These are phyloP conservation scores for Coelopa frigida DNA, from an alignment of 1,140 invertebrate genomes.

Conservation along the genomic window DNA sequence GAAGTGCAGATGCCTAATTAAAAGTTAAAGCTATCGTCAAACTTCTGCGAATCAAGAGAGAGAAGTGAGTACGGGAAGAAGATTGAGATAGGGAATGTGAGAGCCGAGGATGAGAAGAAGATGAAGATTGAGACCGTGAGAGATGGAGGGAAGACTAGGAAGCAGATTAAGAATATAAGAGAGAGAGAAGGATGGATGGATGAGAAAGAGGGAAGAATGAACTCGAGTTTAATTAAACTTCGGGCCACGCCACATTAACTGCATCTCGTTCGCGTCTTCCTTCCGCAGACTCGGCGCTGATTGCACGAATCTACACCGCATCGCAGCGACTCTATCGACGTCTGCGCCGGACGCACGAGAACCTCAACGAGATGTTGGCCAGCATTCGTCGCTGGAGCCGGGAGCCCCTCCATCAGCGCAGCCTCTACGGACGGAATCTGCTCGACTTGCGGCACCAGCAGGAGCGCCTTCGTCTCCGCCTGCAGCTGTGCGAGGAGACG, in stretches of 20 bases:
- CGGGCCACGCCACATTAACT: background rate
- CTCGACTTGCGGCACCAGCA: slow-evolving; percentile 52
- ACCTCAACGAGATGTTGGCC: slow-evolving; percentile 39
- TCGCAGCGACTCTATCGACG: slow-evolving; percentile 47
- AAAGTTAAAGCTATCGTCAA: no score
- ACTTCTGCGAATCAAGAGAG: no score
- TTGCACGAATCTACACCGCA: slow-evolving; percentile 28
- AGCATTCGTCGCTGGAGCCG: slow-evolving; percentile 54
- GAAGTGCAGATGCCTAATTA: no score
- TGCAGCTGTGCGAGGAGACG: slow-evolving; percentile 46
- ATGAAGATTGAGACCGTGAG: no score
- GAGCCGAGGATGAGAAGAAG: no score
- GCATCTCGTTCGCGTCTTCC: background rate
- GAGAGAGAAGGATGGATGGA: background rate
- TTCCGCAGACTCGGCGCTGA: slow-evolving; percentile 22
- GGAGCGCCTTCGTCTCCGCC: slow-evolving; percentile 41
- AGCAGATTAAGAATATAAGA: no score
- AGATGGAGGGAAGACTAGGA: no score
- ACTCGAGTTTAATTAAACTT: background rate
- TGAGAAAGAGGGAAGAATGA: no score
- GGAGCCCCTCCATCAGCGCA: slow-evolving; percentile 52
- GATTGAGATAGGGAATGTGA: no score
- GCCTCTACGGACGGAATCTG: slow-evolving; percentile 50
- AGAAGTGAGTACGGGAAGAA: no score
- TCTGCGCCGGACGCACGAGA: slow-evolving; percentile 54